Evolutionary conservation across 2,888 invertebrate genomes (phyloP).

Genomic region (Drosophila mayaguana): DNA sequence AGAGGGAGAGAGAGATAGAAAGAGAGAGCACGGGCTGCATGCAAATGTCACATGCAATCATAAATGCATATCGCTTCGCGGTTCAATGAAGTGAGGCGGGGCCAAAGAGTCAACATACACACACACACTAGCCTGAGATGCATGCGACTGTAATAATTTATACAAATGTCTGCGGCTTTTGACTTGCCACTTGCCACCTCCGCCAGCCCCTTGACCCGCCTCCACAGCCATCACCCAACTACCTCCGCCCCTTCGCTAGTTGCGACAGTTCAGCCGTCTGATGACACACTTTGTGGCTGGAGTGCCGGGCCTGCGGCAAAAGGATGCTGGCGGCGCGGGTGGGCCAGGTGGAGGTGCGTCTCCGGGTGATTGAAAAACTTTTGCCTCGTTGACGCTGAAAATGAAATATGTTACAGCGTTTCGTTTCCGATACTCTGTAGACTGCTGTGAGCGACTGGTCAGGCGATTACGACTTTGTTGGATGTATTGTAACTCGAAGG

Average conservation of each 20-base stretch:
- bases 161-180: constrained; percentile 78
- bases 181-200: constrained; percentile 75
- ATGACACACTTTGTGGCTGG: constrained; percentile 69
- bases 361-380: constrained; percentile 75
- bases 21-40: constrained; percentile 17
- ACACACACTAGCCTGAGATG: constrained; percentile 33
- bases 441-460: neutral
- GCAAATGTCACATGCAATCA: constrained; percentile 77
- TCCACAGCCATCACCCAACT: neutral
- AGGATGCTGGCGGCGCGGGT: constrained; percentile 16
- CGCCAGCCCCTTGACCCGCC: neutral
- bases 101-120: constrained; percentile 44
- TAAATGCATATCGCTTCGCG: constrained; percentile 69
- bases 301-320: constrained; percentile 8
- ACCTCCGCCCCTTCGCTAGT: constrained; percentile 8
- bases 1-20: neutral
- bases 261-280: constrained; percentile 72
- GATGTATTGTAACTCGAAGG: neutral
- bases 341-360: constrained; percentile 45
- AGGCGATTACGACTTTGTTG: neutral
- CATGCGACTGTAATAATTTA: constrained; percentile 72
- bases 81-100: constrained; percentile 6
- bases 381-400: constrained; percentile 71
- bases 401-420: constrained; percentile 72
- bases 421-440: constrained; percentile 21